These are phyloP conservation scores for Erebia ligea DNA, from an alignment of 2,888 invertebrate genomes.

Conservation along the genomic window DNA sequence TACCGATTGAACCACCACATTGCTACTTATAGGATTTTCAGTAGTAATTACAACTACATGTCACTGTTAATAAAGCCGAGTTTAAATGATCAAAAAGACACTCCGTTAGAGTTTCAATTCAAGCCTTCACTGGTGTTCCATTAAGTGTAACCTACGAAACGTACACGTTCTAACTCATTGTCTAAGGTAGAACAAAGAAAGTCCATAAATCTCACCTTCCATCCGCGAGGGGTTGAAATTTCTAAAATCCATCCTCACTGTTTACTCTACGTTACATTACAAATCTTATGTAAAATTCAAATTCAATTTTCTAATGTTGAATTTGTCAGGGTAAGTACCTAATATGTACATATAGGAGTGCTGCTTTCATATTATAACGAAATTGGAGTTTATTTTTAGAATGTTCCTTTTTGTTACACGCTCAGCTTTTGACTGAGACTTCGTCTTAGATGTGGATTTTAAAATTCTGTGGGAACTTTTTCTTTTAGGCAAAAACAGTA, in stretches of 20 bases:
- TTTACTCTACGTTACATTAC: slow-evolving; percentile 11
- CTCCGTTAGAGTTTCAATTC: too few relatives aligned
- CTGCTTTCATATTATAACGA: not conserved
- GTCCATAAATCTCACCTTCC: slow-evolving; percentile 7
- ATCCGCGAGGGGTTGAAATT: not conserved
- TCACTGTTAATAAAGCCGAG: too few relatives aligned
- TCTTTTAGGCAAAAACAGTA: too few relatives aligned
- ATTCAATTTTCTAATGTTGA: slow-evolving; percentile 9
- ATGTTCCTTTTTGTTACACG: not conserved
- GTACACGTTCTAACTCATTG: slow-evolving; percentile 7
- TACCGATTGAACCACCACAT: too few relatives aligned
- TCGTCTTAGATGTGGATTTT: too few relatives aligned
- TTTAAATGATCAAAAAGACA: too few relatives aligned
- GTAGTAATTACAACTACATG: too few relatives aligned
- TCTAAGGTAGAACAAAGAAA: slow-evolving; percentile 10
- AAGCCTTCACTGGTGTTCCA: not conserved
- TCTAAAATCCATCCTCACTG: slow-evolving; percentile 14
- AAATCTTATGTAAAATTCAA: slow-evolving; percentile 16
- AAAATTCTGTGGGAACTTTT: not conserved
- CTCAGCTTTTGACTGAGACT: too few relatives aligned
- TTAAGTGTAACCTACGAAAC: not conserved
- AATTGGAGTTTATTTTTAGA: not conserved
- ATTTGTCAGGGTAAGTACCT: slow-evolving; percentile 4
- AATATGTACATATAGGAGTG: not conserved
- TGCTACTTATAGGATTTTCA: too few relatives aligned